Conservation (phyloP, 2,888 invertebrate species). For the Merodon equestris region DNA sequence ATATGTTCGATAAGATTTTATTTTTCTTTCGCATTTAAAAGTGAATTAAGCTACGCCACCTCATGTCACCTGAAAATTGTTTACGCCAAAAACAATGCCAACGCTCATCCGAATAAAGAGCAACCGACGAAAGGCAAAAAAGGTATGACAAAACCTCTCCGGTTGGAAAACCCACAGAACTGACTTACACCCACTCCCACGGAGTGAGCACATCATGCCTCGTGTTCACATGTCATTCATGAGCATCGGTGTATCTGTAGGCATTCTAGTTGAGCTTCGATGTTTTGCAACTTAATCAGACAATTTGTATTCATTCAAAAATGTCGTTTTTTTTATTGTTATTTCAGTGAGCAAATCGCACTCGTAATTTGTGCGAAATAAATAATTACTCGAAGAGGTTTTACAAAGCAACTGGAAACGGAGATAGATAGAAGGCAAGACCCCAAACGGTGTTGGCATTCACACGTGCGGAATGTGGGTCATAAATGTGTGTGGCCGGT, state of each 20-base stretch:
- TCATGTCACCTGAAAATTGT: conserved; percentile 15
- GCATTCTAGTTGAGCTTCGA: conserved; percentile 31
- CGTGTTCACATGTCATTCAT: not conserved
- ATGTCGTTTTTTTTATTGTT: conserved; percentile 13
- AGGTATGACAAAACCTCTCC: no score
- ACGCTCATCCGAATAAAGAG: conserved; percentile 18
- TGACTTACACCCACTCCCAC: conserved; percentile 34
- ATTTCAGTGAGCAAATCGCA: conserved; percentile 1
- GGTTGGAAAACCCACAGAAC: conserved; percentile 40
- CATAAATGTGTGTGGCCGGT: not conserved
- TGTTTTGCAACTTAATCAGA: conserved; percentile 47
- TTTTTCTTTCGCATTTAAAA: no score
- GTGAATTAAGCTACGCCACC: not conserved
- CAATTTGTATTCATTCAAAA: conserved; percentile 63
- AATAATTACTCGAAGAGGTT: not conserved
- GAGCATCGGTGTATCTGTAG: no score
- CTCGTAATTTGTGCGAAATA: no score
- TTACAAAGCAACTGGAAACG: no score
- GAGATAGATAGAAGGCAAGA: no score
- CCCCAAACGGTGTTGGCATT: not conserved
- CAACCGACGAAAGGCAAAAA: no score
- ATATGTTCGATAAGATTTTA: conserved; percentile 13
- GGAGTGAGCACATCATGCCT: conserved; percentile 2
- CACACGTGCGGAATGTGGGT: conserved; percentile 21
- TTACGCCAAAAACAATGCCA: conserved; percentile 24